A percentile compares a stretch with the other conserved stretches of the same genome.
These are phyloP conservation scores for Mesorhabditis spiculigera DNA, from an alignment of 2,888 invertebrate genomes.

Conservation along the genomic window DNA sequence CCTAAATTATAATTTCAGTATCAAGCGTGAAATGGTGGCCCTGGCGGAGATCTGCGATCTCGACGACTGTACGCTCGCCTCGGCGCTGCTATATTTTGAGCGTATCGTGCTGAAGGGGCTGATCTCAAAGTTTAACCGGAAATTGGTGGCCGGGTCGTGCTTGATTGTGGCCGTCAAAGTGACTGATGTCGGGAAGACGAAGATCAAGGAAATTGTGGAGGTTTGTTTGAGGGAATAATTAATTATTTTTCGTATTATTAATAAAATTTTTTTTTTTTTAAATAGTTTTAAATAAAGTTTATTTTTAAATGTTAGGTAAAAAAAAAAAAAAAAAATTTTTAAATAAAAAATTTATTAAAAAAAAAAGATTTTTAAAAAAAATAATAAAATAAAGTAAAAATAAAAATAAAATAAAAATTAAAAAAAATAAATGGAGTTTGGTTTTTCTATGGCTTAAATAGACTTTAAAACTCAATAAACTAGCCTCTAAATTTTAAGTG, in stretches of 20 bases:
- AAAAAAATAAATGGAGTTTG: too few species aligned
- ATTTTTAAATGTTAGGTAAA: too few species aligned
- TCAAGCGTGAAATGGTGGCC: constrained; percentile 83
- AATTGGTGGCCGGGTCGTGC: constrained; percentile 90
- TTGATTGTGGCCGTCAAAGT: constrained; percentile 89
- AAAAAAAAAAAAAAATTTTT: too few species aligned
- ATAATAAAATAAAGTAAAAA: too few species aligned
- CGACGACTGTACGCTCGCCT: constrained; percentile 87
- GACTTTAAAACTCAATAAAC: too few species aligned
- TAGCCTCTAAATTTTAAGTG: background rate
- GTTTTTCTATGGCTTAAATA: too few species aligned
- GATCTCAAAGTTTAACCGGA: constrained; percentile 90
- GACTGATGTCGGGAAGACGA: constrained; percentile 89
- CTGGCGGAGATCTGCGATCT: constrained; percentile 66
- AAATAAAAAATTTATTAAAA: too few species aligned
- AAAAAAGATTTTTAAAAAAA: too few species aligned
- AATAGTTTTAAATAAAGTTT: too few species aligned
- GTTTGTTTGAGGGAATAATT: constrained; percentile 62
- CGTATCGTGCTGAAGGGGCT: constrained; percentile 83
- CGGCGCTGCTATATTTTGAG: constrained; percentile 97
- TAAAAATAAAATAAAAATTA: too few species aligned
- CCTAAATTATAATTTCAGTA: constrained; percentile 65
- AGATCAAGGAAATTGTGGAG: constrained; percentile 81
- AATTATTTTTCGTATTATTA: too few species aligned
- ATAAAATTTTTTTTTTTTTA: too few species aligned